These are phyloP conservation scores for Cataglyphis rosenhaueri DNA, from an alignment of 2,888 invertebrate genomes.

Conservation along the genomic window DNA sequence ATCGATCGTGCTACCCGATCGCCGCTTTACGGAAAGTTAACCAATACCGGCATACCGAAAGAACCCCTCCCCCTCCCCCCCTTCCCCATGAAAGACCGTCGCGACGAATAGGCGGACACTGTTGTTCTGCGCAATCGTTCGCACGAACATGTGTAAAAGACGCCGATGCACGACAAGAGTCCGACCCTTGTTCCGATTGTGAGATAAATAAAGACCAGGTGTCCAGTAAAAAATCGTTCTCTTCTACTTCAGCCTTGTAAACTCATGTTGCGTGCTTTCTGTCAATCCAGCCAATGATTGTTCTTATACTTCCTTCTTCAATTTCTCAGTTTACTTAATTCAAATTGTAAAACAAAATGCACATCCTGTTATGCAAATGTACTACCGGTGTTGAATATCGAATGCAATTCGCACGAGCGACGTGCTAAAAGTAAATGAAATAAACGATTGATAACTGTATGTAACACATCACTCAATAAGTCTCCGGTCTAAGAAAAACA, in stretches of 20 bases:
- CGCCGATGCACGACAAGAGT: constrained; percentile 19
- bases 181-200: neutral
- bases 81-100: neutral
- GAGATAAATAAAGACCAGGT: constrained; percentile 29
- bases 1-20: constrained; percentile 63
- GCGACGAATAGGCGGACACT: neutral
- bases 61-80: neutral
- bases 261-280: constrained; percentile 37
- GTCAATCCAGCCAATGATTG: constrained; percentile 26
- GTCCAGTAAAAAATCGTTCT: constrained; percentile 25
- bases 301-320: constrained; percentile 21
- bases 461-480: no score
- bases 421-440: neutral
- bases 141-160: constrained; percentile 36
- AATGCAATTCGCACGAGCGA: neutral
- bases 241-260: constrained; percentile 9
- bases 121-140: constrained; percentile 35
- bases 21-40: constrained; percentile 52
- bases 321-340: constrained; percentile 30
- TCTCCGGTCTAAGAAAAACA: no score
- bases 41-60: constrained; percentile 45
- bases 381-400: constrained; percentile 7
- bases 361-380: constrained; percentile 30
- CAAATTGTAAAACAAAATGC: constrained; percentile 2
- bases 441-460: neutral